Base-by-base conservation (phyloP, 2,888 invertebrate genomes). In the Conops quadrifasciatus region DNA sequence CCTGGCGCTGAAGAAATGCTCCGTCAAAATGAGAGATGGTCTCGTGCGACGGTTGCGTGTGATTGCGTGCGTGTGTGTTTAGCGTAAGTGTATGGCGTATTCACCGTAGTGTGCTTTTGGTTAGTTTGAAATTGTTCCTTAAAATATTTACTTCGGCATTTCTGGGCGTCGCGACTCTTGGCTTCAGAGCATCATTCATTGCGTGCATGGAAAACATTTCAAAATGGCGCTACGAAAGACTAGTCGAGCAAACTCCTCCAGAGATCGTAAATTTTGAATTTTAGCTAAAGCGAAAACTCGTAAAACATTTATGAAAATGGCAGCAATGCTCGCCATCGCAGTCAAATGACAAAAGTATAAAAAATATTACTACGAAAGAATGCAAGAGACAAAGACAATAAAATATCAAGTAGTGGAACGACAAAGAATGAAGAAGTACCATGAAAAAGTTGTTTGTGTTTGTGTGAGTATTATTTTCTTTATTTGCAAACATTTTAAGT, bases 261-360 rank as follows among this genome's bases (percentile, higher is more conserved):
- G 24, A 16, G 43, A 28, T 19, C 59, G 59, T 68, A 68, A 68
- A 68, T 68, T 68, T 47, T 16, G 58, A 36, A 36, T 36, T 36
- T 36, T 36, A 47, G 26, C 21, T 21, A 9, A 59, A 59, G n/a
- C 47, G 4, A 60, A 45, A 68, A 60, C 62, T 62, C 60, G 62
- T 68, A 68, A 68, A 62, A 62, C 30, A 68, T 68, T 68, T 62
- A 68, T 67, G 47, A 67, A 67, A 67, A 66, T 66, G 30, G 36
- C 56, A 47, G 28, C 43, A 28, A 60, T 3, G 47, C 45, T n/a
- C n/a, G 28, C 26, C 51, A 24, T 21, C 24, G 67, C 2, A 36
- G 56, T 36, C 66, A 24, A 19, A 72, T 74, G 76, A 78, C 75
- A 80, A 80, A 81, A 81, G 80, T 79, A 81, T 81, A 80, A 80